Evolutionary conservation across 2,888 invertebrate species (phyloP).

Genomic region (Epirrhoe tristata): DNA sequence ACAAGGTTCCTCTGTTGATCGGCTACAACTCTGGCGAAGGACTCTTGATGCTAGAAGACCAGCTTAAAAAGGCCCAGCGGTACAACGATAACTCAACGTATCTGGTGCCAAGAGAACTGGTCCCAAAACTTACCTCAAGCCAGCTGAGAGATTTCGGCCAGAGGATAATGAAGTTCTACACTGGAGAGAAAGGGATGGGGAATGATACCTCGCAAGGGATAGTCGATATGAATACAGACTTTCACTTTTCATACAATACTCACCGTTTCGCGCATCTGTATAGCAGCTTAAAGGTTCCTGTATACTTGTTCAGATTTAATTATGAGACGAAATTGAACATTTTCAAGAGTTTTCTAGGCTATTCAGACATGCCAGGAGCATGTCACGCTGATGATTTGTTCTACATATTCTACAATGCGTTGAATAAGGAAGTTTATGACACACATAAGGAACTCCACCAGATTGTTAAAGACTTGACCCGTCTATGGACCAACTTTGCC

Average conservation of each 20-base stretch:
- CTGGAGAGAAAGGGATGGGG: conserved; percentile 52
- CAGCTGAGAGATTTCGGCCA: conserved; percentile 57
- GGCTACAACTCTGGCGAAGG: conserved; percentile 70
- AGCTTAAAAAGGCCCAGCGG: conserved; percentile 50
- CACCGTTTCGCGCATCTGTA: conserved; percentile 62
- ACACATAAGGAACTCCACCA: conserved; percentile 56
- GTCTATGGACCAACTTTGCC: conserved; percentile 76
- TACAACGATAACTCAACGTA: conserved; percentile 56
- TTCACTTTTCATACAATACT: conserved; percentile 58
- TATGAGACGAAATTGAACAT: conserved; percentile 66
- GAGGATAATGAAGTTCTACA: conserved; percentile 60
- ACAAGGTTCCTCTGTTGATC: conserved; percentile 60
- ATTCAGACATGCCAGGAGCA: conserved; percentile 61
- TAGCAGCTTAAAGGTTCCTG: conserved; percentile 46
- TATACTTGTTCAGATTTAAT: conserved; percentile 66
- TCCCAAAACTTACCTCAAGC: conserved; percentile 47
- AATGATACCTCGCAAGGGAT: conserved; percentile 50
- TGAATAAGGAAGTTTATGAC: conserved; percentile 58
- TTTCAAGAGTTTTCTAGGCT: conserved; percentile 52
- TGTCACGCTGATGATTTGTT: conserved; percentile 81
- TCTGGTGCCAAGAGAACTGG: conserved; percentile 61
- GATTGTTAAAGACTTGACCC: conserved; percentile 67
- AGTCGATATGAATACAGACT: conserved; percentile 56
- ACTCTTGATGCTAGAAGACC: conserved; percentile 50
- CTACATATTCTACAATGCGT: conserved; percentile 71